A percentile compares a stretch with the other conserved stretches of the same genome.
Evolutionary conservation across 2,888 invertebrate species (phyloP).

Genomic region (Netelia fuscicornis): DNA sequence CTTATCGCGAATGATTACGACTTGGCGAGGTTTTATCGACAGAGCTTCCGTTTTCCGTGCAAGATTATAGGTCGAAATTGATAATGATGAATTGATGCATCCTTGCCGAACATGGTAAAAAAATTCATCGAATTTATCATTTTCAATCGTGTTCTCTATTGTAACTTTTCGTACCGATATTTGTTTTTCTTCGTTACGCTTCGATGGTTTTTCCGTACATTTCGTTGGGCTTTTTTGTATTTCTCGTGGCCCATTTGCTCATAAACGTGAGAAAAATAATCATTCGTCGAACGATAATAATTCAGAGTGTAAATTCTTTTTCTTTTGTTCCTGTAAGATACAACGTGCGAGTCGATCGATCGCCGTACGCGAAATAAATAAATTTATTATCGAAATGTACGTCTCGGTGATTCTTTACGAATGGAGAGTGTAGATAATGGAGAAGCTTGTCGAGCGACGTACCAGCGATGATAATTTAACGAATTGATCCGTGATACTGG

Average conservation of each 20-base stretch:
- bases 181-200: not conserved
- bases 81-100: not conserved
- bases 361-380: no score
- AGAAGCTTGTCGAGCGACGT: not conserved
- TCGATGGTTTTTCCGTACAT: not conserved
- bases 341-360: no score
- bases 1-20: not conserved
- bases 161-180: not conserved
- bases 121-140: not conserved
- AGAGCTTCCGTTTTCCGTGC: no score
- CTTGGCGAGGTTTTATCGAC: no score
- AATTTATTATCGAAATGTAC: no score
- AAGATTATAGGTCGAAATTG: no score
- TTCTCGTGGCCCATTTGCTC: not conserved
- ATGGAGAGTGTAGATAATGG: not conserved
- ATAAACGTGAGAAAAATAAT: not conserved
- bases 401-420: not conserved
- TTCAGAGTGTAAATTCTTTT: no score
- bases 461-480: not conserved
- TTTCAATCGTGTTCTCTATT: not conserved
- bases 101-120: not conserved
- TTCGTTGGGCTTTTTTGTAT: constrained; percentile 8
- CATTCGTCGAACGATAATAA: no score
- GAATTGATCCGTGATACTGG: not conserved
- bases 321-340: no score